A percentile compares a stretch with the other conserved stretches of the same genome.
These are phyloP conservation scores for Heterocephalus glaber DNA, from an alignment of 2,113 vertebrate genomes.

Conservation along the genomic window DNA sequence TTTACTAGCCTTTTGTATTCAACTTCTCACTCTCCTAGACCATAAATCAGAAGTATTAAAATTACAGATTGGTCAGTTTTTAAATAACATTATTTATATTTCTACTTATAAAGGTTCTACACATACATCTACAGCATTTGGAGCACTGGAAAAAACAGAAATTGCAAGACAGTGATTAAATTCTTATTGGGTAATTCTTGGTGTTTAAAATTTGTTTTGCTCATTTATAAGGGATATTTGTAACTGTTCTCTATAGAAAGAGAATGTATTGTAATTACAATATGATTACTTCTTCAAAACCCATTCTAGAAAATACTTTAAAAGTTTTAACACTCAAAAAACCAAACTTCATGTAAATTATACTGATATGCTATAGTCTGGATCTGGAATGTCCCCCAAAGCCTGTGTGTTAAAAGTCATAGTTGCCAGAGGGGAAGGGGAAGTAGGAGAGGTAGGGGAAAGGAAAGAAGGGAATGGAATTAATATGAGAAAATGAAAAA, in stretches of 20 bases:
- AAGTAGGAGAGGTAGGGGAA: no score
- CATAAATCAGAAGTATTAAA: constrained; percentile 57
- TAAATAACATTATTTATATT: constrained; percentile 65
- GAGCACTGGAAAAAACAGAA: constrained; percentile 33
- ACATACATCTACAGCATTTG: constrained; percentile 44
- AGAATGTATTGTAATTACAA: constrained; percentile 25
- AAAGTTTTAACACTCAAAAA: constrained; percentile 44
- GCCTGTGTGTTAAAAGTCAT: background rate
- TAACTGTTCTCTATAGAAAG: constrained; percentile 47
- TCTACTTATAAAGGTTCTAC: constrained; percentile 56
- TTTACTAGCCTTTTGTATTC: constrained; percentile 30
- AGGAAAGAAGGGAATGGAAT: no score
- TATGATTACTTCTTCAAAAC: constrained; percentile 58
- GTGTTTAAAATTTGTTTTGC: constrained; percentile 61
- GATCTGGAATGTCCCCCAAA: background rate
- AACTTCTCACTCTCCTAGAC: constrained; percentile 29
- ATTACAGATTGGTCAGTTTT: constrained; percentile 51
- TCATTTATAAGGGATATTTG: constrained; percentile 48
- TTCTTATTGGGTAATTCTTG: constrained; percentile 35
- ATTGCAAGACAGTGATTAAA: constrained; percentile 46
- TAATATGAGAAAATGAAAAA: no score
- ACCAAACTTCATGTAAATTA: constrained; percentile 28
- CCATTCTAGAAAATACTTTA: constrained; percentile 56
- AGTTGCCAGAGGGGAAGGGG: no score
- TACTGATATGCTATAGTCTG: background rate